Base-by-base conservation (phyloP, 2,113 vertebrate species). In the Chaenogobius annularis region DNA sequence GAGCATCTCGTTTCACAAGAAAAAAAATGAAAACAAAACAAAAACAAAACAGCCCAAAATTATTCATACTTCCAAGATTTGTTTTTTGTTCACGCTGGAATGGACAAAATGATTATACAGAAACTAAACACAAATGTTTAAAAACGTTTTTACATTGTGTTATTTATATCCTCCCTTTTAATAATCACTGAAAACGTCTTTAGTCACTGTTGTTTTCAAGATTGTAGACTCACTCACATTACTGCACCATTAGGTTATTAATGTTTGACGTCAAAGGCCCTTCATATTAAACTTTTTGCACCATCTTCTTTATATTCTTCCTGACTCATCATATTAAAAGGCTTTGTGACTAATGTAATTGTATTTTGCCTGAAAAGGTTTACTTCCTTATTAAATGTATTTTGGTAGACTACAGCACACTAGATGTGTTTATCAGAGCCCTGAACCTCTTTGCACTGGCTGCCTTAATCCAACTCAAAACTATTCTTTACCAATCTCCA, bases 401-500 rank as follows among this genome's bases (percentile, higher is more conserved):
- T 40, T 19, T 50, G 6, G 5, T 50, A 7, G 17, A 17, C 17
- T 17, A 7, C 7, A 7, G 47, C 5, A 50, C 17, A 50, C 47
- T 19, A 50, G 47, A 48, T 48, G 47, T 48, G 2, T 26, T 35
- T 61, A 1, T 35, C 26, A 61, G 15, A 62, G 31, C 59, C 31
- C 31, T 40, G 14, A 10, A 19, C 7, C 12, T 22, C 26, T 7
- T 15, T 19, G 26, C 59, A 62, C 59, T 17, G 59, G 19, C 59
- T 62, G 26, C 15, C 59, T 31, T 35, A 19, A 62, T 35, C 7
- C 12, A 62, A 62, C 14, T 35, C 31, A 35, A 17, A 62, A 12
- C 40, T 43, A 56, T 20, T 14, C 54, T 11, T 14, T 43, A 46
- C 26, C 37, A 6, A 74, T 84, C 69, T 20, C 80, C 77, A 85